Evolutionary conservation across 2,888 invertebrate genomes (phyloP).

Genomic region (Phortica magna): DNA sequence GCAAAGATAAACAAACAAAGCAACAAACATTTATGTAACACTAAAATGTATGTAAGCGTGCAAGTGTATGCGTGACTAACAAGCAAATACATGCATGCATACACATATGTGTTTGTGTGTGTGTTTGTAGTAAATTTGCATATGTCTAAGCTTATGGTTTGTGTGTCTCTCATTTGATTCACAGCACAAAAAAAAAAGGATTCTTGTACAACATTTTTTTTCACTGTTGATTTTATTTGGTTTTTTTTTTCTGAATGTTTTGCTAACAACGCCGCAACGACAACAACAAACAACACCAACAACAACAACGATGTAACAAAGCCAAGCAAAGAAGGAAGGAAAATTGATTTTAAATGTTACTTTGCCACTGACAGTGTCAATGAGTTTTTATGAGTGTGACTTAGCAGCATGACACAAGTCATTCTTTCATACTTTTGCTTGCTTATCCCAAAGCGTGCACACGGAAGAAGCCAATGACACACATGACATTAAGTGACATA

Average conservation of each 20-base stretch:
- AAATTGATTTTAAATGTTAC: conserved; percentile 68
- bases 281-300: background rate
- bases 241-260: background rate
- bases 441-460: background rate
- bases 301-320: background rate
- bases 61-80: background rate
- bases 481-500: conserved; percentile 66
- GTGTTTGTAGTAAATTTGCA: conserved; percentile 5
- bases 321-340: conserved; percentile 32
- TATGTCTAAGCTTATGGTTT: background rate
- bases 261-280: background rate
- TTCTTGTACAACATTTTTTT: background rate
- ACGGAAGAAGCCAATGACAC: conserved; percentile 27
- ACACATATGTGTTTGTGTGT: background rate
- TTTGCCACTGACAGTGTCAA: conserved; percentile 53
- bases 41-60: background rate
- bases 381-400: conserved; percentile 48
- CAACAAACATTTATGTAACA: background rate
- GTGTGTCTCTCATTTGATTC: conserved; percentile 45
- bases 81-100: background rate
- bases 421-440: background rate
- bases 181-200: conserved; percentile 20
- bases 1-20: conserved; percentile 19
- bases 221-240: background rate
- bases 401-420: conserved; percentile 19